Evolutionary conservation across 2,113 vertebrate species (phyloP).

Genomic region (Catagonus wagneri): DNA sequence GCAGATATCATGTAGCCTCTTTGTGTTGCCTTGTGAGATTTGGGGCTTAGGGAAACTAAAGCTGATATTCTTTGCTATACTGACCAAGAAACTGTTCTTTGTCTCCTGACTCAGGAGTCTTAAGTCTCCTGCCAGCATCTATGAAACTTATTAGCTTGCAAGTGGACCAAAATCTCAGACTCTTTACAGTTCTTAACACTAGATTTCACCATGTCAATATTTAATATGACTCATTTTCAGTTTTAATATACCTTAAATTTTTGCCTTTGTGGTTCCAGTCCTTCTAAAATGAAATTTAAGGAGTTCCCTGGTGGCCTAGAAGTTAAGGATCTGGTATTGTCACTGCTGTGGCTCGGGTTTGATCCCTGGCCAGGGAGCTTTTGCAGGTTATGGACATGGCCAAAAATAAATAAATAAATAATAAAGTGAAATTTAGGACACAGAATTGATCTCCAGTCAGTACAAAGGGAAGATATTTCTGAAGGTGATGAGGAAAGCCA

Average conservation of each 20-base stretch:
- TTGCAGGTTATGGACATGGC: no score
- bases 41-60: neutral
- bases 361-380: no score
- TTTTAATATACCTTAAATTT: conserved; percentile 45
- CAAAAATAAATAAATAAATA: no score
- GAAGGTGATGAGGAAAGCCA: conserved; percentile 9
- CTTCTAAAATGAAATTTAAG: conserved; percentile 2
- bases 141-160: neutral
- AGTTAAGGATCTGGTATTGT: no score
- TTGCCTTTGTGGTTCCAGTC: neutral
- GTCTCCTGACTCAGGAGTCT: neutral
- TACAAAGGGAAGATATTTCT: conserved; percentile 20
- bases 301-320: no score
- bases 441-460: neutral
- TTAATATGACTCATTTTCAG: conserved; percentile 13
- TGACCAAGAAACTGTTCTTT: neutral
- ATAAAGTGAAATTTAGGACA: conserved; percentile 42
- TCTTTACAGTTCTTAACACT: neutral
- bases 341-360: no score
- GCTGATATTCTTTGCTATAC: neutral
- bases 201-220: neutral
- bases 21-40: neutral
- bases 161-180: neutral
- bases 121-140: neutral
- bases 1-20: neutral